Percentiles rank a stretch among this genome's conserved stretches.
Evolutionary conservation across 1,140 invertebrate genomes (phyloP).

Genomic region (Nymphalis io): DNA sequence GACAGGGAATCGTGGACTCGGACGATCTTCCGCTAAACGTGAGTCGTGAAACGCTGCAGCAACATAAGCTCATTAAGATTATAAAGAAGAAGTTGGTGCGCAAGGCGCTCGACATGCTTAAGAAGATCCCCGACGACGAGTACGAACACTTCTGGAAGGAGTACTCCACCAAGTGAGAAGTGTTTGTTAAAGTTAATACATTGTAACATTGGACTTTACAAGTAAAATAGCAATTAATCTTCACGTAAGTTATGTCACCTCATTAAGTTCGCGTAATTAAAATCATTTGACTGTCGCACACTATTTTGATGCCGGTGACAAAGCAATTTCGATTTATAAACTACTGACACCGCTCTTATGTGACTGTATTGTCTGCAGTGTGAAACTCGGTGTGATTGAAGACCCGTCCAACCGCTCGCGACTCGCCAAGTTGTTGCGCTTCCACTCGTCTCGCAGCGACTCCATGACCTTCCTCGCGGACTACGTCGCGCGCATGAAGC

Average conservation of each 20-base stretch:
- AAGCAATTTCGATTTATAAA: too few relatives aligned
- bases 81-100: constrained; percentile 99
- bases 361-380: too few relatives aligned
- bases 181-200: too few relatives aligned
- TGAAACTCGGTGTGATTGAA: constrained; percentile 98
- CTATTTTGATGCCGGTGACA: too few relatives aligned
- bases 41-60: constrained; percentile 98
- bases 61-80: constrained; percentile 99
- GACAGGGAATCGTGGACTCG: constrained; percentile 98
- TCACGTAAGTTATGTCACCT: too few relatives aligned
- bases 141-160: constrained; percentile 99
- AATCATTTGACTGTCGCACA: too few relatives aligned
- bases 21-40: constrained; percentile 99
- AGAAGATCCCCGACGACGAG: constrained; percentile 95
- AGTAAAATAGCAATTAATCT: constrained; percentile 14
- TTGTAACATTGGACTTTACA: too few relatives aligned
- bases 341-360: too few relatives aligned
- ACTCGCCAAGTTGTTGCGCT: constrained; percentile 96
- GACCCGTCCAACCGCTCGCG: constrained; percentile 97
- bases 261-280: too few relatives aligned
- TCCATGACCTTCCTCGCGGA: constrained; percentile 90
- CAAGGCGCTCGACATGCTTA: constrained; percentile 98
- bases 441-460: constrained; percentile 89
- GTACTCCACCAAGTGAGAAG: constrained; percentile 95
- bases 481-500: constrained; percentile 98